phyloP scores from a whole-genome alignment of 2,113 vertebrate species.

The Sciurus niger region DNA sequence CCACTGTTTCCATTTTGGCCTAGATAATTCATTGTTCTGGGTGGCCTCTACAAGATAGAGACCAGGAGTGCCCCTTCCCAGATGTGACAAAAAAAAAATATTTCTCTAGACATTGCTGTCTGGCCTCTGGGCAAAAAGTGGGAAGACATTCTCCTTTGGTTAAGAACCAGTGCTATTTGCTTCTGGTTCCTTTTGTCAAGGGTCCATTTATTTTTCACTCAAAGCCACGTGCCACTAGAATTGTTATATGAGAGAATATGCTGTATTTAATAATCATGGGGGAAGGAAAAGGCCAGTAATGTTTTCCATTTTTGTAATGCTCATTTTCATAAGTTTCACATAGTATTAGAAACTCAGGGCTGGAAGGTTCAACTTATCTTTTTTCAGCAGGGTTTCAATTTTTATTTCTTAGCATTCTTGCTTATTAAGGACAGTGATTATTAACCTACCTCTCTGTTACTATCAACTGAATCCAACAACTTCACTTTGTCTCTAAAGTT shows the following conservation, averaged over 20 bases:
- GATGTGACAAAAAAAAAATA: not conserved
- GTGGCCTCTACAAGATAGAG: not conserved
- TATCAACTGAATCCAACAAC: conserved; percentile 56
- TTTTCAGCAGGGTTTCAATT: conserved; percentile 50
- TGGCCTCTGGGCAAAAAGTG: not conserved
- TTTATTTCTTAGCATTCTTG: conserved; percentile 58
- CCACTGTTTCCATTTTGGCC: not conserved
- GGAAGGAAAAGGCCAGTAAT: not conserved
- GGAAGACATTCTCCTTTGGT: not conserved
- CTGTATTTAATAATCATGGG: not conserved
- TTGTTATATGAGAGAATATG: conserved; percentile 6
- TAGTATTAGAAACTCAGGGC: conserved; percentile 72
- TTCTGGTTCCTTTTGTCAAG: conserved; percentile 11
- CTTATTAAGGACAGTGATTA: conserved; percentile 64
- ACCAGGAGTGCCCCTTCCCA: not conserved
- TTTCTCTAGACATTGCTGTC: conserved; percentile 16
- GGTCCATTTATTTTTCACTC: not conserved
- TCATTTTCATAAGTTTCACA: conserved; percentile 45
- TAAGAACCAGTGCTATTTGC: conserved; percentile 16
- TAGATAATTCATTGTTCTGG: not conserved
- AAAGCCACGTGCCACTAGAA: not conserved
- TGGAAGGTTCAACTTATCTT: conserved; percentile 12
- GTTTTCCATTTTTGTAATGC: not conserved
- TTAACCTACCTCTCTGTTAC: conserved; percentile 76
- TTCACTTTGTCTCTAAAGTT: conserved; percentile 72